These are phyloP conservation scores for Gasterosteus nipponicus DNA, from an alignment of 2,113 vertebrate genomes.

Conservation along the genomic window DNA sequence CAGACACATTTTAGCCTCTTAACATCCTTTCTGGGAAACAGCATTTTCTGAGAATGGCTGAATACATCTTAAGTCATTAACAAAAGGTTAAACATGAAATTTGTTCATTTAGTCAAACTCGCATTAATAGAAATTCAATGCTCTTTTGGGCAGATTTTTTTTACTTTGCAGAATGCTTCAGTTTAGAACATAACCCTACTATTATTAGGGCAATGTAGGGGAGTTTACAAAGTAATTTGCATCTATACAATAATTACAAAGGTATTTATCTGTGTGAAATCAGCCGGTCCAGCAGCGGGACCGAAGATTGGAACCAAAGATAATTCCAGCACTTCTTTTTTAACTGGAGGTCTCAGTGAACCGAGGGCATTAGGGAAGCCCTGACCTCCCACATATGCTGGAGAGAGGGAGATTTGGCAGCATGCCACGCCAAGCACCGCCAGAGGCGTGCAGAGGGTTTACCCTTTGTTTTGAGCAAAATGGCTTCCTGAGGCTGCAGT, in stretches of 20 bases:
- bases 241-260: background rate
- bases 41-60: background rate
- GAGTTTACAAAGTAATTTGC: background rate
- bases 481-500: conserved; percentile 71
- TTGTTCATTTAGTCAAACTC: background rate
- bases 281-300: conserved; percentile 28
- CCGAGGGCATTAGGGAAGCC: conserved; percentile 75
- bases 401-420: conserved; percentile 59
- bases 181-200: background rate
- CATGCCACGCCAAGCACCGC: conserved; percentile 58
- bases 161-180: background rate
- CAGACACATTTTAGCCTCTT: background rate
- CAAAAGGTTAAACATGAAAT: background rate
- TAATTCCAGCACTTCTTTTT: conserved; percentile 76
- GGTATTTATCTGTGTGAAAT: conserved; percentile 5
- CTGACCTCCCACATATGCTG: conserved; percentile 36
- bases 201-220: background rate
- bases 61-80: background rate
- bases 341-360: conserved; percentile 87
- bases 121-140: background rate
- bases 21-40: background rate
- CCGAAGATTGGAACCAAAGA: conserved; percentile 21
- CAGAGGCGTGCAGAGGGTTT: conserved; percentile 55
- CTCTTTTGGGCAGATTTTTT: background rate
- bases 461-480: conserved; percentile 75